These are phyloP conservation scores for Drosophila pallidifrons DNA, from an alignment of 1,140 invertebrate species.

Conservation along the genomic window DNA sequence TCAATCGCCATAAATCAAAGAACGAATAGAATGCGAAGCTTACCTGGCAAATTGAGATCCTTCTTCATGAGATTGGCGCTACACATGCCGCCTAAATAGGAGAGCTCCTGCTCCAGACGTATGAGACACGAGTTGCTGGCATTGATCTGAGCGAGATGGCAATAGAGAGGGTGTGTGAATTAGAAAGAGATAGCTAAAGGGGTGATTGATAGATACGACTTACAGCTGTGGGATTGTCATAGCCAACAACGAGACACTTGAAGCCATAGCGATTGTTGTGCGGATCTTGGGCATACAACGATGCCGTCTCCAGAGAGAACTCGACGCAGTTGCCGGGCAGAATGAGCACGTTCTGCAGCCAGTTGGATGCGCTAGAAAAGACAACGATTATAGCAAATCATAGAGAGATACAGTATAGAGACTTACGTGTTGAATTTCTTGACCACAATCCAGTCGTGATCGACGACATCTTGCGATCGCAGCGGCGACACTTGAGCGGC, in stretches of 20 bases:
- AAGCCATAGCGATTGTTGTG: slow-evolving; percentile 94
- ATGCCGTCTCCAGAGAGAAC: slow-evolving; percentile 97
- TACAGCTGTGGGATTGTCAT: slow-evolving; percentile 90
- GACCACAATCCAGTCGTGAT: slow-evolving; percentile 82
- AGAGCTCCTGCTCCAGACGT: slow-evolving; percentile 95
- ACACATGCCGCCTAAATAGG: slow-evolving; percentile 96
- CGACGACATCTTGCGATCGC: slow-evolving; percentile 42
- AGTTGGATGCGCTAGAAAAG: slow-evolving; percentile 88
- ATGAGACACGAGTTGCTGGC: slow-evolving; percentile 86
- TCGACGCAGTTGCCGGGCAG: slow-evolving; percentile 97
- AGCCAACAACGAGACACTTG: slow-evolving; percentile 96
- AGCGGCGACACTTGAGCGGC: slow-evolving; percentile 13
- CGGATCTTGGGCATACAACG: slow-evolving; percentile 97
- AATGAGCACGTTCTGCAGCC: slow-evolving; percentile 94
- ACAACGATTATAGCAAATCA: not conserved
- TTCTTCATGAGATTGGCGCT: slow-evolving; percentile 94
- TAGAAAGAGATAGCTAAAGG: slow-evolving; percentile 50
- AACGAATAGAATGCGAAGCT: slow-evolving; percentile 47
- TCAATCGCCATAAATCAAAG: not conserved
- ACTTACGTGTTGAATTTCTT: slow-evolving; percentile 84
- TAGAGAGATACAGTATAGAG: no score
- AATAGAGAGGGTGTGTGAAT: slow-evolving; percentile 58
- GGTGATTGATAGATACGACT: not conserved
- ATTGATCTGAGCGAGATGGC: slow-evolving; percentile 67
- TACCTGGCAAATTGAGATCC: slow-evolving; percentile 91